phyloP scores from a whole-genome alignment of 1,140 invertebrate genomes.

The Trinorchestia longiramus region DNA sequence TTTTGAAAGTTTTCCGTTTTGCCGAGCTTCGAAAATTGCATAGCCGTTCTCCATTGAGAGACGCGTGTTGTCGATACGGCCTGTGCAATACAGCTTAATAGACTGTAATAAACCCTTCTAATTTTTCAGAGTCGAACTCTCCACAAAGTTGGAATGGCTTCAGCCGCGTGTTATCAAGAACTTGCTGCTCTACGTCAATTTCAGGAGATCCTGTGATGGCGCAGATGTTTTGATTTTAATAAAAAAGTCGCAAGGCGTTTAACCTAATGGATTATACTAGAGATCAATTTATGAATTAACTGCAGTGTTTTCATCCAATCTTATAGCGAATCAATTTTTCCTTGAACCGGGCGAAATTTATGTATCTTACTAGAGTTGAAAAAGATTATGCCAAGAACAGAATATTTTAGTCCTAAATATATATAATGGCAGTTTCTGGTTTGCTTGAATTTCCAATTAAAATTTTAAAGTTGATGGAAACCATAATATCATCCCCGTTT shows the following conservation, averaged over 20 bases:
- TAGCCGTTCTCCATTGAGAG: background rate
- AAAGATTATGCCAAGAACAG: background rate
- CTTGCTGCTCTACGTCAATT: background rate
- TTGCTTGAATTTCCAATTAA: background rate
- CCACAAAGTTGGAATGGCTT: constrained; percentile 16
- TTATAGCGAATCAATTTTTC: background rate
- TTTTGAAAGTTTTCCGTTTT: constrained; percentile 17
- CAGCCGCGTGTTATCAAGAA: constrained; percentile 25
- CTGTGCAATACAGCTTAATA: background rate
- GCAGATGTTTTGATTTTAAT: background rate
- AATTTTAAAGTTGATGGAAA: background rate
- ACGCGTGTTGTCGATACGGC: background rate
- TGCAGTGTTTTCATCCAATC: background rate
- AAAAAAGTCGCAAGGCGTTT: background rate
- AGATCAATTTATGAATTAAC: background rate
- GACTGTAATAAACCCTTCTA: constrained; percentile 12
- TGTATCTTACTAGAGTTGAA: background rate
- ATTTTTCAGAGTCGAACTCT: background rate
- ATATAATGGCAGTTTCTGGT: background rate
- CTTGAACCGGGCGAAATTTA: background rate
- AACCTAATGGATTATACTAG: background rate
- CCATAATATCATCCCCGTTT: background rate
- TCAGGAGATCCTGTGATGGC: background rate
- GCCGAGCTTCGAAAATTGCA: background rate
- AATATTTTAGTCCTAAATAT: background rate